Base-by-base conservation (phyloP, 2,888 invertebrate species). In the Steinernema hermaphroditum region DNA sequence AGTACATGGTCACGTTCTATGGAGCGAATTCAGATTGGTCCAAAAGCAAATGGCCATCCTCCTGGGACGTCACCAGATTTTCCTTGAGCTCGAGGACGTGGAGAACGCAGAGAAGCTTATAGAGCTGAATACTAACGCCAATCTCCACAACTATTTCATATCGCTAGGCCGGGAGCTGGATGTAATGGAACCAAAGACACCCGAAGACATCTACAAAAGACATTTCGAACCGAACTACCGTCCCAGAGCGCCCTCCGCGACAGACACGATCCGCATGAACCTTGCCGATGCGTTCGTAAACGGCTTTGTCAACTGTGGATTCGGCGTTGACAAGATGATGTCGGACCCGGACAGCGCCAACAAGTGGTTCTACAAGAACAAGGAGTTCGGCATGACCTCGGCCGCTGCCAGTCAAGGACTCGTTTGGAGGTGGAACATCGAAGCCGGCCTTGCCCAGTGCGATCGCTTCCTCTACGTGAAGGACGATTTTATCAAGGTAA, bases 131-230 rank as follows among this genome's bases (percentile, higher is more conserved):
- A 93, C 94, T 1, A 99, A 98, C 89, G 91, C 93, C 0, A 92
- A 95, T 83, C 90, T 98, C 77, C 96, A 93, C 87, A 92, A 93
- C 80, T 93, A 96, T 73, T 99, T 96, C 88, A 89, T 94, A 41
- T 93, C 93, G 82, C 89, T 99, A 77, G 97, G 92, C 1, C 91
- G 96, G 88, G 98, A 98, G 91, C 90, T 98, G 83, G 98, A 99
- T 87, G 96, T 98, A 79, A 93, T 97, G 93, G 97, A 98, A 87
- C 95, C 98, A 0, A 99, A 99, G 89, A 92, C 93, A 0, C 98
- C 98, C 0, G 97, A 99, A 87, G 97, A 97, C 87, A 96, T 98
- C 14, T 98, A 97, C 89, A 99, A 99, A 88, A 93, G 93, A 0
- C 96, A 97, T 91, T 89, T 99, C 76, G 98, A 98, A 88, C 93